phyloP scores from a whole-genome alignment of 2,113 vertebrate species.

The Pollachius pollachius region DNA sequence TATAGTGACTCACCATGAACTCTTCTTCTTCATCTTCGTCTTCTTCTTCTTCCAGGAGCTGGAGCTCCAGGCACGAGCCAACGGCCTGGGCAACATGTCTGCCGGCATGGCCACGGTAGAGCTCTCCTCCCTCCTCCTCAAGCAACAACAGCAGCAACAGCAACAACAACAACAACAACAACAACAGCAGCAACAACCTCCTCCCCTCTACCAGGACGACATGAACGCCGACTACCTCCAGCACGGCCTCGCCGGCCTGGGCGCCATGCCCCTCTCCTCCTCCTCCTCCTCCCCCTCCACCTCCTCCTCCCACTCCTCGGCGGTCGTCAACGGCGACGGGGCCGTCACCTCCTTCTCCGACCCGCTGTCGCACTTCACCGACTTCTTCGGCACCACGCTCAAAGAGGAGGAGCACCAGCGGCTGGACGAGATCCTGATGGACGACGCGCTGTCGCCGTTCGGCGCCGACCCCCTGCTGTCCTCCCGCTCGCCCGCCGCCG shows the following conservation, averaged over 20 bases:
- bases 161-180: constrained; percentile 72
- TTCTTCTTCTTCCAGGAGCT: constrained; percentile 80
- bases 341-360: constrained; percentile 86
- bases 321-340: constrained; percentile 59
- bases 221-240: constrained; percentile 80
- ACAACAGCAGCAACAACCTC: constrained; percentile 72
- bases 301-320: neutral
- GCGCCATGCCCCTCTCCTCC: constrained; percentile 26
- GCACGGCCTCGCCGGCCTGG: constrained; percentile 61
- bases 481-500: constrained; percentile 78
- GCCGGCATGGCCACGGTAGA: constrained; percentile 75
- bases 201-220: constrained; percentile 81
- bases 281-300: constrained; percentile 18
- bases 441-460: constrained; percentile 85
- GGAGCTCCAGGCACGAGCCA: constrained; percentile 92
- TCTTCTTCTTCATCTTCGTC: neutral
- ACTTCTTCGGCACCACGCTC: constrained; percentile 90
- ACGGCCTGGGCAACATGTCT: constrained; percentile 83
- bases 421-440: constrained; percentile 85
- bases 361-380: constrained; percentile 94
- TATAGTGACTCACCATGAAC: too few relatives aligned
- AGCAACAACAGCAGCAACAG: constrained; percentile 78
- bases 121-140: constrained; percentile 80
- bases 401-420: constrained; percentile 93
- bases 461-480: constrained; percentile 89